These are phyloP conservation scores for Nipponia nippon DNA, from an alignment of 2,113 vertebrate genomes.

Conservation along the genomic window DNA sequence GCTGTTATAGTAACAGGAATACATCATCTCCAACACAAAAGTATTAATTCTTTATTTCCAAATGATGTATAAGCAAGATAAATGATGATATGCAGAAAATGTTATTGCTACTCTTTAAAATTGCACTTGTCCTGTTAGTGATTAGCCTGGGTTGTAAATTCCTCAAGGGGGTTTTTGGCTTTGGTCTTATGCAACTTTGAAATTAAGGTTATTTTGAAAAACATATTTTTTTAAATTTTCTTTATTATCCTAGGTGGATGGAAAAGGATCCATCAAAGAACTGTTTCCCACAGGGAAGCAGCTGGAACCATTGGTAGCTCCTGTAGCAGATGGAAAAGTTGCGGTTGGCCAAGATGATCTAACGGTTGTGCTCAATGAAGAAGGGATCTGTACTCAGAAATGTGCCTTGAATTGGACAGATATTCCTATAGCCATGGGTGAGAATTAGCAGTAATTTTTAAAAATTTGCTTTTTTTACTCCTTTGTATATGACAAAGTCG, in stretches of 20 bases:
- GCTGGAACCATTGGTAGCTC: slow-evolving; percentile 91
- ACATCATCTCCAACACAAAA: not conserved
- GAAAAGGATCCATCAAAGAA: slow-evolving; percentile 94
- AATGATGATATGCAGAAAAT: not conserved
- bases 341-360: slow-evolving; percentile 97
- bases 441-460: slow-evolving; percentile 7
- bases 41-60: not conserved
- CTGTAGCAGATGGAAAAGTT: slow-evolving; percentile 94
- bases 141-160: not conserved
- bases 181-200: not conserved
- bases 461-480: not conserved
- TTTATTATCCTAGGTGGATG: slow-evolving; percentile 85
- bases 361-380: slow-evolving; percentile 95
- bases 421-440: slow-evolving; percentile 98
- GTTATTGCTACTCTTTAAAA: not conserved
- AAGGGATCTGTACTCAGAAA: slow-evolving; percentile 93
- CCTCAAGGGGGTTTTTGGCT: not conserved
- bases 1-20: not conserved
- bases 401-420: slow-evolving; percentile 98
- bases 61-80: not conserved
- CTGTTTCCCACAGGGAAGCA: slow-evolving; percentile 98
- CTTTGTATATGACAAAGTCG: not conserved
- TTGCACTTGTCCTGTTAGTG: not conserved
- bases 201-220: not conserved
- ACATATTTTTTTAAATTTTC: not conserved